Evolutionary conservation across 1,140 invertebrate genomes (phyloP).

Genomic region (Sinonovacula constricta): DNA sequence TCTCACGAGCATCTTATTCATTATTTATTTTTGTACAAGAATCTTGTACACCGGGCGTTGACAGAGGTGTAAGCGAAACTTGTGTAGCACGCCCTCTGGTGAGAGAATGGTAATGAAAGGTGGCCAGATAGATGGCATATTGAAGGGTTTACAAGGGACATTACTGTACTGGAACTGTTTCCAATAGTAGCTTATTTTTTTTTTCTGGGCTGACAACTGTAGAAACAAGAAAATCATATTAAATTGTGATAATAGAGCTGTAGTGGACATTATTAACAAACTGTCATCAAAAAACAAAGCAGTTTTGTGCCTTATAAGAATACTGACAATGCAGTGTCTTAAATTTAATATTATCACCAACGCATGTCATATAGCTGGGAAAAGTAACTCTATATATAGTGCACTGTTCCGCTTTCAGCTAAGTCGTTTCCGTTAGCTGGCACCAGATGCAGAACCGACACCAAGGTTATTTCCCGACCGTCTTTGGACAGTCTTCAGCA

Average conservation of each 20-base stretch:
- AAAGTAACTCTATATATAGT: constrained; percentile 36
- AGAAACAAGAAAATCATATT: constrained; percentile 47
- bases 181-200: constrained; percentile 44
- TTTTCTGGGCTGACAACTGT: constrained; percentile 13
- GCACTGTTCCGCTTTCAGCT: constrained; percentile 53
- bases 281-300: constrained; percentile 23
- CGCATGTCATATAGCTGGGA: constrained; percentile 35
- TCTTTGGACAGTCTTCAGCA: constrained; percentile 32
- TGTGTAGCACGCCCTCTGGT: no score
- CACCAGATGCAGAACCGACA: constrained; percentile 6
- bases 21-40: no score
- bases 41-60: no score
- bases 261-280: constrained; percentile 38
- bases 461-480: constrained; percentile 11
- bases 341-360: constrained; percentile 47
- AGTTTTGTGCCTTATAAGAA: constrained; percentile 33
- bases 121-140: constrained; percentile 43
- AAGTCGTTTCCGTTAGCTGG: constrained; percentile 24
- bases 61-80: no score
- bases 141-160: constrained; percentile 19
- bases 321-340: constrained; percentile 17
- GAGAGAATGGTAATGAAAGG: no score
- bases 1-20: no score
- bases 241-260: constrained; percentile 44
- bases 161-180: constrained; percentile 50